Percentiles rank a stretch among this genome's conserved stretches.
Conservation (phyloP, 1,140 invertebrate species). For the Grapholita molesta region DNA sequence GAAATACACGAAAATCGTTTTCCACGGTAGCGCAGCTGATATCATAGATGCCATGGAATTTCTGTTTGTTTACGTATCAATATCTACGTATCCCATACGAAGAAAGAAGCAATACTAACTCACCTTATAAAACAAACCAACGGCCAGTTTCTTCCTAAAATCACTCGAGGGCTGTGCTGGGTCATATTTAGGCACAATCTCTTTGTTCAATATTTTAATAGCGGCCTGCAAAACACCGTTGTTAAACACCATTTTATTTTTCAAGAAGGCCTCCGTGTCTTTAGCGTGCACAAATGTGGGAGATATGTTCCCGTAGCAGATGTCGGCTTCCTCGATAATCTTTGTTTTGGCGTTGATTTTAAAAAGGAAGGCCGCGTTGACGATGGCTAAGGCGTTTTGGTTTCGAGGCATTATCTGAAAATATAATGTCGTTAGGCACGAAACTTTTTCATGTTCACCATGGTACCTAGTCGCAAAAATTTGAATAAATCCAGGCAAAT, state of each 20-base stretch:
- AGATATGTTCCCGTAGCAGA: constrained; percentile 85
- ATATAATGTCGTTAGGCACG: background rate
- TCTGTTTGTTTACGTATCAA: too few relatives aligned
- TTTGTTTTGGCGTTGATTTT: constrained; percentile 76
- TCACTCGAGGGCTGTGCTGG: constrained; percentile 80
- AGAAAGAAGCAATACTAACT: too few relatives aligned
- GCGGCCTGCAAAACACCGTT: constrained; percentile 73
- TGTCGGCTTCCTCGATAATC: constrained; percentile 40
- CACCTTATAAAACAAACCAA: constrained; percentile 85
- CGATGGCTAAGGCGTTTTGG: constrained; percentile 90
- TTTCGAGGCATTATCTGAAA: constrained; percentile 86
- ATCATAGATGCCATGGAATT: too few relatives aligned
- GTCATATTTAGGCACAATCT: constrained; percentile 81
- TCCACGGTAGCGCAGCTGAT: too few relatives aligned
- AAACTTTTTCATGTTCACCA: background rate
- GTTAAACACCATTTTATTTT: constrained; percentile 77
- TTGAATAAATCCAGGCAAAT: too few relatives aligned
- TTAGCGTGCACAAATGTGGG: constrained; percentile 84
- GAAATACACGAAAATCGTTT: too few relatives aligned
- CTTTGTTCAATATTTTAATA: constrained; percentile 75
- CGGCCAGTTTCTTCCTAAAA: constrained; percentile 81
- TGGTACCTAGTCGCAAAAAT: too few relatives aligned
- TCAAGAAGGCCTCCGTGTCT: constrained; percentile 83
- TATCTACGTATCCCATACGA: too few relatives aligned
- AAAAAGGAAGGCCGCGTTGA: constrained; percentile 88